Evolutionary conservation across 2,797 vertebrate genomes (phyloP), one percentile per base, ranked within the genome.

Genomic region (Neopelma chrysocephalum): DNA sequence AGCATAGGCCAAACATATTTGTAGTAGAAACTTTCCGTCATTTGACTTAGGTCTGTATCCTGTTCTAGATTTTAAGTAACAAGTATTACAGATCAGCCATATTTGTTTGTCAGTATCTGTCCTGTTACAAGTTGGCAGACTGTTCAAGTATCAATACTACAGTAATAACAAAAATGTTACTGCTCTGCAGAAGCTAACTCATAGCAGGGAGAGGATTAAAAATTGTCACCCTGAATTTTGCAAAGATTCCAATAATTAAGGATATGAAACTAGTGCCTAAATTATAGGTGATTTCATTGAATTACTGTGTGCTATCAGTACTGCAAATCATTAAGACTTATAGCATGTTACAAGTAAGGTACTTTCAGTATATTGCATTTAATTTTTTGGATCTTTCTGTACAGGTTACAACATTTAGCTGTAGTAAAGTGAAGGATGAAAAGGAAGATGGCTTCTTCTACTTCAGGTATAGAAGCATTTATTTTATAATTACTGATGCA

Each of bases 401-500:
- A 47, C 86, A 99, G 99, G 91, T 97, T 83, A 94, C 95, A 54
- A 93, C 94, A 8, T 97, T 99, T 89, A 98, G 96, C 96, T 99
- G 99, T 94, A 98, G 97, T 96, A 99, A 98, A 97, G 98, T 98
- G 64, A 98, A 98, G 92, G 97, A 97, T 80, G 98, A 99, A 65
- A 98, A 97, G 32, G 98, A 98, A 32, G 98, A 98, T 2, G 97
- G 97, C 94, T 97, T 98, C 91, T 99, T 99, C 97, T 98, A 98
- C 96, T 99, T 99, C 98, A 99, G 99, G 99, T 99, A 98, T 75
- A 85, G 40, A 34, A 86, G 27, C 69, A 38, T 60, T 93, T 47
- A 15, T 65, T 58, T 68, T 65, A 1, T 69, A 56, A 26, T 78
- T 91, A 51, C 15, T 54, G 22, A 6, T 66, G 32, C 36, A 62